Conservation (phyloP, 2,113 vertebrate genomes). For the Octodon degus region DNA sequence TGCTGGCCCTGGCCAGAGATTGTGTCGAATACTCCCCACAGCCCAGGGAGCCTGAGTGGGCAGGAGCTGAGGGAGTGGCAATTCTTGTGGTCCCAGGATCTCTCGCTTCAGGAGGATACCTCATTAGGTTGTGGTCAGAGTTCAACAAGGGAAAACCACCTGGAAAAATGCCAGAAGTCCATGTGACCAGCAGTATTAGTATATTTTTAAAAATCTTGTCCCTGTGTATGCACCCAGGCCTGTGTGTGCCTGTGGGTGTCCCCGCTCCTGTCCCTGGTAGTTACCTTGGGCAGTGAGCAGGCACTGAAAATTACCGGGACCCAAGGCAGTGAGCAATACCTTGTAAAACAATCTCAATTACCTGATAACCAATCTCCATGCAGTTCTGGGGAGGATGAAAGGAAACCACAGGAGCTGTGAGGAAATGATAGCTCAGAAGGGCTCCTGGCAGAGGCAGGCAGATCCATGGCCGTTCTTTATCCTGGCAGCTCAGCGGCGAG, state of each 20-base stretch:
- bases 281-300: neutral
- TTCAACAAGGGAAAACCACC: neutral
- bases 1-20: neutral
- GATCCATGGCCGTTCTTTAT: neutral
- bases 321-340: conserved; percentile 29
- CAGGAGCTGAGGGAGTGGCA: neutral
- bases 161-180: neutral
- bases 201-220: neutral
- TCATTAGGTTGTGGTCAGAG: neutral
- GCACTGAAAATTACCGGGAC: neutral
- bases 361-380: conserved; percentile 50
- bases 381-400: neutral
- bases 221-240: neutral
- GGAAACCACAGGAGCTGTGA: neutral
- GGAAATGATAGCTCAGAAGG: neutral
- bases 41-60: neutral
- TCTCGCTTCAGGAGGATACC: neutral
- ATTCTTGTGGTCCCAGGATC: neutral
- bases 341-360: conserved; percentile 70
- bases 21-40: neutral
- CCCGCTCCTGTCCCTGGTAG: neutral
- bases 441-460: neutral
- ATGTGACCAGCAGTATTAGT: neutral
- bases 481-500: neutral
- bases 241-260: fast-evolving